Conservation (phyloP, 2,888 invertebrate genomes). For the Bursaphelenchus okinawaensis region DNA sequence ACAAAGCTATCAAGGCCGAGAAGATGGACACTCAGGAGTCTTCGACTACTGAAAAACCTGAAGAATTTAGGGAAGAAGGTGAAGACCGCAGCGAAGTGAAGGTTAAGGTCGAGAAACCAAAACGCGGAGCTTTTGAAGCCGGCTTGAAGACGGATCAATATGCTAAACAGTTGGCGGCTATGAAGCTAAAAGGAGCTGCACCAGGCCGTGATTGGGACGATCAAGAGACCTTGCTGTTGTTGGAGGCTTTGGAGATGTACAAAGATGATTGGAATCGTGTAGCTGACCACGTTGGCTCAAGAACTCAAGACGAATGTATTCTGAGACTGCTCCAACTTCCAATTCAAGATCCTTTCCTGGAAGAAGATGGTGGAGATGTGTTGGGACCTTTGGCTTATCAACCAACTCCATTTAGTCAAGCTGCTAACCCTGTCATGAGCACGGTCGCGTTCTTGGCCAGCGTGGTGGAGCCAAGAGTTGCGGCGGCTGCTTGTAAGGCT, state of each 20-base stretch:
- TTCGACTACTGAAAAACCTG: slow-evolving; percentile 3
- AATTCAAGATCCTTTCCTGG: slow-evolving; percentile 95
- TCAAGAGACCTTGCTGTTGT: slow-evolving; percentile 86
- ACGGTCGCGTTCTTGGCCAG: slow-evolving; percentile 98
- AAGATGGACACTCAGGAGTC: background rate
- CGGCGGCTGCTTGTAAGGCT: slow-evolving; percentile 90
- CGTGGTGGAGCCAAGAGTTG: slow-evolving; percentile 94
- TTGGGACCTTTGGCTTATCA: slow-evolving; percentile 74
- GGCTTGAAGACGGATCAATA: slow-evolving; percentile 62
- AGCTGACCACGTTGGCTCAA: slow-evolving; percentile 86
- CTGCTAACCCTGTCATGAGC: slow-evolving; percentile 97
- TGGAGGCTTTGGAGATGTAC: slow-evolving; percentile 93
- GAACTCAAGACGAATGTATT: slow-evolving; percentile 98
- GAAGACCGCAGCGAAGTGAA: slow-evolving; percentile 38
- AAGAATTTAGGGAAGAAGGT: slow-evolving; percentile 14
- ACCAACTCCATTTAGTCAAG: slow-evolving; percentile 41
- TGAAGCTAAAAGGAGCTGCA: slow-evolving; percentile 61
- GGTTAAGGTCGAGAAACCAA: background rate
- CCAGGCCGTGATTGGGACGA: slow-evolving; percentile 92
- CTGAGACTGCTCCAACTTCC: slow-evolving; percentile 92
- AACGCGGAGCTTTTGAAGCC: slow-evolving; percentile 24
- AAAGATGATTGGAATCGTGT: slow-evolving; percentile 96
- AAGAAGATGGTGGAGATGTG: slow-evolving; percentile 64
- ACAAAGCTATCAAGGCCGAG: background rate
- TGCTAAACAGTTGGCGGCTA: slow-evolving; percentile 74